Evolutionary conservation across 1,140 invertebrate genomes (phyloP).

Genomic region (Gryllus bimaculatus): DNA sequence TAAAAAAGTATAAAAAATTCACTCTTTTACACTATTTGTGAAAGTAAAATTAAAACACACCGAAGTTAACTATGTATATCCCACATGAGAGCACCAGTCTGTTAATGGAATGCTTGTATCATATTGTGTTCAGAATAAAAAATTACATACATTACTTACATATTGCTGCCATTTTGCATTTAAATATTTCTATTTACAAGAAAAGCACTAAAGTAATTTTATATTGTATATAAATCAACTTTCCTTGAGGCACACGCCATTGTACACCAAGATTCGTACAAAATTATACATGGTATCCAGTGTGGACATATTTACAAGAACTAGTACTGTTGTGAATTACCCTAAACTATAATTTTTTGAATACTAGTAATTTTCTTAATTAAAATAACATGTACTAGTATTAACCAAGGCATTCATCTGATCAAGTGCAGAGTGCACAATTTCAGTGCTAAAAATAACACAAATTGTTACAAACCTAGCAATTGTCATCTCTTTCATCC

Average conservation of each 20-base stretch:
- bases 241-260: conserved; percentile 17
- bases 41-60: conserved; percentile 11
- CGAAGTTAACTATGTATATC: conserved; percentile 4
- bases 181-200: neutral
- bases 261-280: conserved; percentile 15
- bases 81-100: conserved; percentile 11
- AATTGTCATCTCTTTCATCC: conserved; percentile 16
- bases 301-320: conserved; percentile 13
- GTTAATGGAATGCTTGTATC: conserved; percentile 11
- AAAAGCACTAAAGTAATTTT: conserved; percentile 2
- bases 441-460: conserved; percentile 2
- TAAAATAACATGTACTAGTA: conserved; percentile 8
- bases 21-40: conserved; percentile 7
- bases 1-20: conserved; percentile 2
- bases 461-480: conserved; percentile 6
- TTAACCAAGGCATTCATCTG: conserved; percentile 17
- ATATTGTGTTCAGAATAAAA: neutral
- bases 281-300: conserved; percentile 13
- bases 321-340: conserved; percentile 1
- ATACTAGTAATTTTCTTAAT: neutral
- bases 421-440: conserved; percentile 15
- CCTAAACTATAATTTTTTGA: conserved; percentile 12
- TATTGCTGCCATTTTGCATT: conserved; percentile 15
- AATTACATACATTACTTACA: neutral
- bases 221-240: neutral